A percentile compares a stretch with the other conserved stretches of the same genome.
Evolutionary conservation across 2,113 vertebrate genomes (phyloP).

Genomic region (Corydoras sp.): DNA sequence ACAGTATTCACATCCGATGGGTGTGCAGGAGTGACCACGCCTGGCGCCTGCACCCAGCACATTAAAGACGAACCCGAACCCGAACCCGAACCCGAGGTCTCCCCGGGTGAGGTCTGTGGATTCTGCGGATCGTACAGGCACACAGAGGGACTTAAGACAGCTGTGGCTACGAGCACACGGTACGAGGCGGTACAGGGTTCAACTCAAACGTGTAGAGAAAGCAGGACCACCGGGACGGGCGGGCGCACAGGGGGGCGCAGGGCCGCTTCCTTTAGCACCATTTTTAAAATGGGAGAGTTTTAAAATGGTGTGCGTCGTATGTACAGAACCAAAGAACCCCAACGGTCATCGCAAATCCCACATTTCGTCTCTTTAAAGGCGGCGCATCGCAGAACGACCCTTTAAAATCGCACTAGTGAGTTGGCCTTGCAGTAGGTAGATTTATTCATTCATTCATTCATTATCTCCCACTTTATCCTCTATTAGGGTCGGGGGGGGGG

Average conservation of each 20-base stretch:
- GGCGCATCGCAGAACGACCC: too few relatives aligned
- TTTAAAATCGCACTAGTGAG: too few relatives aligned
- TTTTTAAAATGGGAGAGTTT: neutral
- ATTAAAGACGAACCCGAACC: constrained; percentile 5
- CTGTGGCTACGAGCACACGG: neutral
- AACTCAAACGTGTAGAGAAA: neutral
- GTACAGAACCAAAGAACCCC: neutral
- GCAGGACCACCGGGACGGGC: too few relatives aligned
- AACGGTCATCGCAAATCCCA: neutral
- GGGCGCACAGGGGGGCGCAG: neutral
- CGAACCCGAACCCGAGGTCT: constrained; percentile 1
- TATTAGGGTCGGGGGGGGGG: too few relatives aligned
- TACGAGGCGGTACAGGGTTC: neutral
- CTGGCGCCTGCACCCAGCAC: neutral
- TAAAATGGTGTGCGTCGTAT: neutral
- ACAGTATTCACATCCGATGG: constrained; percentile 21
- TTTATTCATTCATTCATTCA: too few relatives aligned
- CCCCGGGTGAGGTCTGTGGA: neutral
- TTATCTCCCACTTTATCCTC: too few relatives aligned
- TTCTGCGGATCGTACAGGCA: neutral
- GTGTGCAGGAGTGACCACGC: neutral
- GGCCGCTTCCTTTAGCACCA: neutral
- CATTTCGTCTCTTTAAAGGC: neutral
- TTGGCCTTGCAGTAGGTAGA: too few relatives aligned
- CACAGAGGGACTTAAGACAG: neutral